Base-by-base conservation (phyloP, 2,888 invertebrate genomes). In the Marasmarcha lunaedactyla region DNA sequence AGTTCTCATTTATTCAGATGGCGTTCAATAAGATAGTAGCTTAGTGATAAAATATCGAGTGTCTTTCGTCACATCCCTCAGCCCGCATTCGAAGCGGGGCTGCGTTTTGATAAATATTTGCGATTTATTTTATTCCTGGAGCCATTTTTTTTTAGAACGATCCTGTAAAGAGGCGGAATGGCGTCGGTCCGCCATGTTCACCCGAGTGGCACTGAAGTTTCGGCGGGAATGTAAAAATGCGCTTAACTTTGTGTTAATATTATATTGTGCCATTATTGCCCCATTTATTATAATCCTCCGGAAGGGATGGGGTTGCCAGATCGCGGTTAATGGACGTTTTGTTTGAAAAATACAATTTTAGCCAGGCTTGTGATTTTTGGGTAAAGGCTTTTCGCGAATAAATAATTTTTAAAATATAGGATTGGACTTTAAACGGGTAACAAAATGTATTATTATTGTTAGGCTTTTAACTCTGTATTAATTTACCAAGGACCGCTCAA, bases 161-260 rank as follows among this genome's bases (percentile, higher is more conserved):
- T 55, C 53, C 59, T 59, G 65, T 59, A 56, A 66, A 69, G 63
- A 66, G 69, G 62, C 59, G 58, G 59, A 71, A 72, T 68, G 67
- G 62, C 68, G 57, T 55, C 55, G 57, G 55, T 20, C 49, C 59
- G 56, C 57, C 54, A 55, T 59, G 68, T 54, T 60, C 65, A 60
- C 52, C 63, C 52, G 58, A 64, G 63, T 66, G 66, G 52, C 59
- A 58, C 70, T 63, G 63, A 71, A 78, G 67, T 77, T 78, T 69
- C 46, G 63, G 63, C 62, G 68, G 69, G 62, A 73, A 81, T 78
- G 77, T 77, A 79, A 81, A 81, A 79, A 76, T 69, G 65, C 73
- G 73, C 77, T 81, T 81, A 79, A 83, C 83, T 83, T 83, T 79
- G 74, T 76, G 79, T 78, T 81, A 79, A 78, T 83, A 79, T 81